Percentiles rank a stretch among this genome's conserved stretches.
phyloP scores from a whole-genome alignment of 1,140 invertebrate species.

The Antheraea pernyi region DNA sequence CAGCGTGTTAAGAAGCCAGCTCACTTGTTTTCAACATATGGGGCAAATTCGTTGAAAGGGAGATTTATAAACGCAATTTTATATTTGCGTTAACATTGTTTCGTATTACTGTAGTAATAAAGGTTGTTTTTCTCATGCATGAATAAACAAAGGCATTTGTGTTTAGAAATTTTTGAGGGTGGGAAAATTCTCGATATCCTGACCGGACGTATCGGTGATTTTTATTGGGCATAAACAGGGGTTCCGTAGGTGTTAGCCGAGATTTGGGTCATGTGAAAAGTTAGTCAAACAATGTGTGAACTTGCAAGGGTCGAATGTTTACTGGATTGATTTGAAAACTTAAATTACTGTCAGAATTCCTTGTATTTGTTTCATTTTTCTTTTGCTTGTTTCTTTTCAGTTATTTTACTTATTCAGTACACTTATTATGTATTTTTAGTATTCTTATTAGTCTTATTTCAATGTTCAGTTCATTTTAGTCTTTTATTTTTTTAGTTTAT shows the following conservation, averaged over 20 bases:
- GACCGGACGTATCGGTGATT: slow-evolving; percentile 63
- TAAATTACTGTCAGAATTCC: not conserved
- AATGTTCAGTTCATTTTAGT: too few relatives aligned
- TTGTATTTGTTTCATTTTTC: not conserved
- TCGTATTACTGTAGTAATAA: slow-evolving; percentile 21
- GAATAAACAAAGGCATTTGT: slow-evolving; percentile 17
- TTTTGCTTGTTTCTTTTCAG: too few relatives aligned
- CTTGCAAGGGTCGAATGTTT: slow-evolving; percentile 36
- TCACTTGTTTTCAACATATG: slow-evolving; percentile 71
- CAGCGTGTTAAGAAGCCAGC: slow-evolving; percentile 63
- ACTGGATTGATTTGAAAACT: slow-evolving; percentile 42
- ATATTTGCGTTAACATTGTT: slow-evolving; percentile 6
- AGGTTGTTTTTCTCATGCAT: slow-evolving; percentile 23
- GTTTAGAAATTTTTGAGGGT: slow-evolving; percentile 51
- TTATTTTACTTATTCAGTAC: too few relatives aligned
- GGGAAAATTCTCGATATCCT: slow-evolving; percentile 68
- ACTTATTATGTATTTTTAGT: too few relatives aligned
- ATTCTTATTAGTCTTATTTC: too few relatives aligned
- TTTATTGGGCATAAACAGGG: slow-evolving; percentile 67
- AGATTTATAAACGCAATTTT: slow-evolving; percentile 21
- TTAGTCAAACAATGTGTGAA: slow-evolving; percentile 52
- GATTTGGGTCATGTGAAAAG: slow-evolving; percentile 47
- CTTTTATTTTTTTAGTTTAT: too few relatives aligned
- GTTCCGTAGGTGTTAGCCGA: slow-evolving; percentile 44
- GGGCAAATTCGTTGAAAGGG: slow-evolving; percentile 54